These are phyloP conservation scores for Ctena decussata DNA, from an alignment of 2,888 invertebrate genomes.

Conservation along the genomic window DNA sequence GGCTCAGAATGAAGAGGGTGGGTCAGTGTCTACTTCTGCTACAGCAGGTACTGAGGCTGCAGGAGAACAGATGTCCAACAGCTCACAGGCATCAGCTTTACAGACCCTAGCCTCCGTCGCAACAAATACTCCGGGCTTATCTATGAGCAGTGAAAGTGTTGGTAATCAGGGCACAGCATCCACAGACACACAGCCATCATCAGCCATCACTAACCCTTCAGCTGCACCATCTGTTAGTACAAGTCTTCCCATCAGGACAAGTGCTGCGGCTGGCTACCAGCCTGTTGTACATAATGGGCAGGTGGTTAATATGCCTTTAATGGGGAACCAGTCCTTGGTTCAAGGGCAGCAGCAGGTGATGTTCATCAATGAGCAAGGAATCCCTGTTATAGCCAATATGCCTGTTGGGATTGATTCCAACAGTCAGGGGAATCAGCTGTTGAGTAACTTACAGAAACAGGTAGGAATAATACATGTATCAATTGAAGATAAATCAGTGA, in stretches of 20 bases:
- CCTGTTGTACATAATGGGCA: slow-evolving; percentile 51
- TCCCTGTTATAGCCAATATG: slow-evolving; percentile 75
- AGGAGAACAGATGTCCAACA: slow-evolving; percentile 16
- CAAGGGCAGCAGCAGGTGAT: slow-evolving; percentile 76
- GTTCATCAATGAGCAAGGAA: slow-evolving; percentile 79
- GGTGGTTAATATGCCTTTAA: slow-evolving; percentile 71
- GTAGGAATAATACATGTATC: too few relatives aligned
- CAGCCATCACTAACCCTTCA: slow-evolving; percentile 46
- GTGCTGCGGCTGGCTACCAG: slow-evolving; percentile 58
- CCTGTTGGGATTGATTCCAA: slow-evolving; percentile 66
- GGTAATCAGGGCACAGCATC: slow-evolving; percentile 23
- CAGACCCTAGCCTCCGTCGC: slow-evolving; percentile 81
- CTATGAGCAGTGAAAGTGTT: slow-evolving; percentile 35
- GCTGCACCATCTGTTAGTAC: slow-evolving; percentile 48
- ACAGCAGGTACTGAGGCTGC: slow-evolving; percentile 28
- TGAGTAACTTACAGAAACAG: slow-evolving; percentile 52
- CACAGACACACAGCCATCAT: slow-evolving; percentile 29
- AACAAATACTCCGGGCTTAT: slow-evolving; percentile 71
- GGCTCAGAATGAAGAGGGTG: slow-evolving; percentile 50
- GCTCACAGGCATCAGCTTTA: slow-evolving; percentile 64
- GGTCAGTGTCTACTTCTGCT: slow-evolving; percentile 49
- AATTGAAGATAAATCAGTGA: too few relatives aligned
- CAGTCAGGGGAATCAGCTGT: slow-evolving; percentile 39
- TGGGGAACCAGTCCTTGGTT: slow-evolving; percentile 66
- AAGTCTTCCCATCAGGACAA: slow-evolving; percentile 70